Conservation (phyloP, 2,113 vertebrate genomes). For the Thalassarche chlororhynchos region DNA sequence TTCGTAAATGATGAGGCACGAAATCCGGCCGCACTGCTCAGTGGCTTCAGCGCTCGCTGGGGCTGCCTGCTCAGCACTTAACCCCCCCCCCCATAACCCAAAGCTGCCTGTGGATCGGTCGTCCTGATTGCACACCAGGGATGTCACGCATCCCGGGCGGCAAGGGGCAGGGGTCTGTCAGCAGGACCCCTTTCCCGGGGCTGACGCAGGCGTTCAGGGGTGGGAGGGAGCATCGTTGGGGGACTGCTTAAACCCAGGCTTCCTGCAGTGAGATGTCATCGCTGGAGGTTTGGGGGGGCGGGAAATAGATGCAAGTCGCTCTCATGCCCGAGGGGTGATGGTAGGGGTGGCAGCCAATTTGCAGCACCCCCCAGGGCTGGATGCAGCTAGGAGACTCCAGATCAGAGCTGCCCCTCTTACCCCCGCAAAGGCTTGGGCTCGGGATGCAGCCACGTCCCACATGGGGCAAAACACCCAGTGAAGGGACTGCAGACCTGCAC, state of each 20-base stretch:
- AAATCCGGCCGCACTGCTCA: background rate
- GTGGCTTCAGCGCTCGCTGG: background rate
- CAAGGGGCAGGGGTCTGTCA: background rate
- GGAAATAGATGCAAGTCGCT: background rate
- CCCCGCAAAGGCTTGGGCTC: background rate
- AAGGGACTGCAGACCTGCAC: background rate
- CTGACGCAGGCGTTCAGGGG: fast-evolving
- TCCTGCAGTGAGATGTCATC: background rate
- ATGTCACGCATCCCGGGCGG: fast-evolving
- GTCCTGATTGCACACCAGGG: background rate
- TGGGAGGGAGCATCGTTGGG: background rate
- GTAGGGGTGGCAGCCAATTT: background rate
- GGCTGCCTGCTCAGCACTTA: background rate
- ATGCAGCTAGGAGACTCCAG: background rate
- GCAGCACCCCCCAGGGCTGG: background rate
- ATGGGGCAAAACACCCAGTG: background rate
- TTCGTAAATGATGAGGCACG: background rate
- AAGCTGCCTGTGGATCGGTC: background rate
- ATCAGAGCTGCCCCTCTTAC: background rate
- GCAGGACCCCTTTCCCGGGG: background rate
- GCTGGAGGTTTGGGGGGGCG: background rate
- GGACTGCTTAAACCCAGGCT: background rate
- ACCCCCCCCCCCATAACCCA: background rate
- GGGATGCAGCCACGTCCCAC: background rate
- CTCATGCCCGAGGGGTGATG: fast-evolving